Evolutionary conservation across 2,888 invertebrate genomes (phyloP).

Genomic region (Drosophila imparisetae): DNA sequence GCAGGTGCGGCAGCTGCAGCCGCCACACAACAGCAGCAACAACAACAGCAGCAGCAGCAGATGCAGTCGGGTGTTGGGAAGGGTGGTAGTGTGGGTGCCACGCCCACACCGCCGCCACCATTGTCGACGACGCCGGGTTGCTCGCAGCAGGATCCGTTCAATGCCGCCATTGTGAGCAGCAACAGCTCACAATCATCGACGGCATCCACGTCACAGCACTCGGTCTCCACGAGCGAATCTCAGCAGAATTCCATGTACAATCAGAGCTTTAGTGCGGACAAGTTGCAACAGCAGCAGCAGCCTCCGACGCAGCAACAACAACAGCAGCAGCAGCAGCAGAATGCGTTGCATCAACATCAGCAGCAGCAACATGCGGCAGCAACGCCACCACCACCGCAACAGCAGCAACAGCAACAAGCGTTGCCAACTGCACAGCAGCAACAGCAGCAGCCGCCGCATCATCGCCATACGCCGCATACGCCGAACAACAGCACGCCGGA

Average conservation of each 20-base stretch:
- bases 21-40: constrained; percentile 34
- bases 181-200: constrained; percentile 83
- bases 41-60: constrained; percentile 56
- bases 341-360: constrained; percentile 69
- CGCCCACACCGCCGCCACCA: constrained; percentile 83
- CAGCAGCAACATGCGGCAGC: constrained; percentile 59
- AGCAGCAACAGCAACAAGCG: constrained; percentile 28
- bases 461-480: constrained; percentile 80
- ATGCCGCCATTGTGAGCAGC: constrained; percentile 83
- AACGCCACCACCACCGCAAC: constrained; percentile 67
- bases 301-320: constrained; percentile 64
- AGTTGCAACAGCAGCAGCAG: constrained; percentile 76
- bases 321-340: constrained; percentile 74
- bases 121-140: constrained; percentile 83
- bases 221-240: constrained; percentile 83
- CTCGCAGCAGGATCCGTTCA: constrained; percentile 82
- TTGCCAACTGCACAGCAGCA: constrained; percentile 48
- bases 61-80: constrained; percentile 59
- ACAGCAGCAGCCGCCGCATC: constrained; percentile 70
- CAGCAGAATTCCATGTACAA: constrained; percentile 84
- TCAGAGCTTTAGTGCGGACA: constrained; percentile 83
- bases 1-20: constrained; percentile 43
- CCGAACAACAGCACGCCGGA: constrained; percentile 75
- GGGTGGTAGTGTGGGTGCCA: constrained; percentile 67
- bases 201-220: constrained; percentile 83